phyloP scores from a whole-genome alignment of 2,797 vertebrate species.

The Betta splendens region DNA sequence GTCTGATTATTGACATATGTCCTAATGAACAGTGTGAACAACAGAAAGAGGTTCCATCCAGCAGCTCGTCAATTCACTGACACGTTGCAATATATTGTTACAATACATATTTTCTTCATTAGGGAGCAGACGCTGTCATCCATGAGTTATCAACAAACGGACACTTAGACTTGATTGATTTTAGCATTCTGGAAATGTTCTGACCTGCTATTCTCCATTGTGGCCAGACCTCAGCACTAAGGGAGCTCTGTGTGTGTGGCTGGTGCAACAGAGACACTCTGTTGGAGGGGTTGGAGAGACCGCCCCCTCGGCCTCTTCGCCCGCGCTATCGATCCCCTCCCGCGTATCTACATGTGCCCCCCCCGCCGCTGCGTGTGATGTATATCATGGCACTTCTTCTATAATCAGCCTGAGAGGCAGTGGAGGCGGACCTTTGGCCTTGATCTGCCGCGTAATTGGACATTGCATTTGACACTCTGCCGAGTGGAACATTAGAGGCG shows the following conservation, averaged over 20 bases:
- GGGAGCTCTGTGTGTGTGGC: constrained; percentile 67
- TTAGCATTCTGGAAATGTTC: constrained; percentile 76
- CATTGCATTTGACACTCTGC: constrained; percentile 79
- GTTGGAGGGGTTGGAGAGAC: constrained; percentile 72
- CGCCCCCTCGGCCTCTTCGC: constrained; percentile 59
- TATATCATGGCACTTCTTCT: constrained; percentile 66
- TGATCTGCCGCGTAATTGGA: constrained; percentile 84
- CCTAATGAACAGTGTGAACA: constrained; percentile 18
- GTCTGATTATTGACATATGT: constrained; percentile 32
- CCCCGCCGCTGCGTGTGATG: constrained; percentile 56
- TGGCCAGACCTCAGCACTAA: constrained; percentile 66
- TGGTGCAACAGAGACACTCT: constrained; percentile 72
- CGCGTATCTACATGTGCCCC: constrained; percentile 24
- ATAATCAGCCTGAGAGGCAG: constrained; percentile 74
- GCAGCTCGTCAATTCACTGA: not conserved
- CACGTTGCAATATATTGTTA: not conserved
- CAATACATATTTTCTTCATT: too few species aligned
- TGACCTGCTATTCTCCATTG: constrained; percentile 64
- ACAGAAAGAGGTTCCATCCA: constrained; percentile 8
- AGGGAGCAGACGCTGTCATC: too few species aligned
- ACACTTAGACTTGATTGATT: constrained; percentile 61
- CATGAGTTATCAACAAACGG: not conserved
- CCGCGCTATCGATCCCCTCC: constrained; percentile 67
- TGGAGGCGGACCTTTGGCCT: constrained; percentile 80
- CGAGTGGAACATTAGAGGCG: constrained; percentile 81